Conservation (phyloP, 2,888 invertebrate genomes). For the Tetragonisca angustula region DNA sequence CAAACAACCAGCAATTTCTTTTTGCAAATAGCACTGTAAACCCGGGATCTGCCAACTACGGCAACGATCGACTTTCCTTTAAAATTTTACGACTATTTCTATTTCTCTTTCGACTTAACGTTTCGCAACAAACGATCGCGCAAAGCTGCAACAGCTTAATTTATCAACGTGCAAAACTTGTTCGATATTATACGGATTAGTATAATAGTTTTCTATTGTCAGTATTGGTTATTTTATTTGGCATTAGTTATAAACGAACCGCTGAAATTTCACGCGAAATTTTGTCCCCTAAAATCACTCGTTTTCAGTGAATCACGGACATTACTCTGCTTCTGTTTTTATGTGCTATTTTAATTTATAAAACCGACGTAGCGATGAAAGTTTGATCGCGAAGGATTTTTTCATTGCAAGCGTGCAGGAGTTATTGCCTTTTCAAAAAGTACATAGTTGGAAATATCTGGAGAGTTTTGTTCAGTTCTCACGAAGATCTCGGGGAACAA, state of each 20-base stretch:
- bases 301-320: not conserved
- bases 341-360: not conserved
- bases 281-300: not conserved
- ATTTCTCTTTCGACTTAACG: not conserved
- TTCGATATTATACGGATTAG: too few species aligned
- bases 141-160: not conserved
- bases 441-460: slow-evolving; percentile 10
- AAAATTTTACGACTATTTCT: not conserved
- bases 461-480: slow-evolving; percentile 23
- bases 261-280: not conserved
- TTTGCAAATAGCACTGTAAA: not conserved
- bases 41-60: not conserved
- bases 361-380: not conserved
- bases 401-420: not conserved
- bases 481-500: slow-evolving; percentile 39
- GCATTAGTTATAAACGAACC: too few species aligned
- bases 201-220: too few species aligned
- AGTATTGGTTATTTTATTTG: too few species aligned
- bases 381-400: not conserved
- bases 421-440: not conserved
- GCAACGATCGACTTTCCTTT: not conserved
- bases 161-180: too few species aligned
- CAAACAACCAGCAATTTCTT: not conserved
- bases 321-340: too few species aligned
- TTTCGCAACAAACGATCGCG: not conserved